Evolutionary conservation across 2,797 vertebrate genomes (phyloP), one percentile per base, ranked within the genome.

Genomic region (Esox masquinongy): DNA sequence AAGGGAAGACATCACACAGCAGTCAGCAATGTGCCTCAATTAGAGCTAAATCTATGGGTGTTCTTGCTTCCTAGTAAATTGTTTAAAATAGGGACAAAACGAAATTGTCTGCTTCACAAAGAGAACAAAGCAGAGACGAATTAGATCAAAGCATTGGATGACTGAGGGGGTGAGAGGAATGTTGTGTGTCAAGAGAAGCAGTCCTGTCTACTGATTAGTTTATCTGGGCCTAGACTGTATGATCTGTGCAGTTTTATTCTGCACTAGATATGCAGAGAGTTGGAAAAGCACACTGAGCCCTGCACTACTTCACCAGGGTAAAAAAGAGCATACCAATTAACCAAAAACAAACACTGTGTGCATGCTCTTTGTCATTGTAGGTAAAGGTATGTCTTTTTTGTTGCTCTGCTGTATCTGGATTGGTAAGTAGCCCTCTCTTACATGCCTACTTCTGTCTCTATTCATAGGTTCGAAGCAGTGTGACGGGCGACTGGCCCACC

Each of bases 401-500:
- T 24, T 61, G 56, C 56, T 26, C n/a, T 24, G 5, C 2, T 77
- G 5, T 11, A 15, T 67, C 31, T 36, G 5, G 7, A 39, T 34
- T 51, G 8, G 14, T 19, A 24, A 34, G 6, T 14, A 9, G 34
- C 39, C 34, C 39, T 17, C n/a, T 39, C 66, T 53, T 19, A 29
- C 11, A 29, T 59, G 49, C 17, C 34, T 59, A 6, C 22, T 61
- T 80, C 51, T 81, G 6, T 85, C 51, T 74, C 75, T 39, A 70
- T 76, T 78, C 64, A 0, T 73, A 95, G 94, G 93, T 92, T 86
- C 90, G 53, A 74, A 90, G 85, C 78, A 88, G 78, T 90, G 83
- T 88, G 88, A 91, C 88, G 89, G 88, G 83, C 92, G 90, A 75
- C 82, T 92, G 90, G 86, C 86, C 47, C 90, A 91, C 83, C 80